Evolutionary conservation across 2,888 invertebrate species (phyloP).

Genomic region (Ecliptopera silaceata): DNA sequence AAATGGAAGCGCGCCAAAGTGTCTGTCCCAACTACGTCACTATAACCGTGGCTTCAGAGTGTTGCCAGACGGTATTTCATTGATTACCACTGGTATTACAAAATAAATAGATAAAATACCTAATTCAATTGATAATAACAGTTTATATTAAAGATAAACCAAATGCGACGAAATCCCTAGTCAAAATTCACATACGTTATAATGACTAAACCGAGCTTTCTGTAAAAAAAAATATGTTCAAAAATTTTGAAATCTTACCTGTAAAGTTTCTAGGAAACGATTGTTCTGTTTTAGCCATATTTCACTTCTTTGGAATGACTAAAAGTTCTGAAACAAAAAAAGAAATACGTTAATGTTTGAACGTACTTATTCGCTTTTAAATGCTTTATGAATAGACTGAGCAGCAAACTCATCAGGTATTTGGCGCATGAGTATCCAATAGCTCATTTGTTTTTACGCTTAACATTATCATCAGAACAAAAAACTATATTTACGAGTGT

Average conservation of each 20-base stretch:
- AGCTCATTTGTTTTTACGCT: not conserved
- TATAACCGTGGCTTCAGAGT: constrained; percentile 16
- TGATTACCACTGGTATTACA: not conserved
- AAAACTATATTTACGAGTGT: not conserved
- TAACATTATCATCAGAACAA: not conserved
- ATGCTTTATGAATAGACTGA: not conserved
- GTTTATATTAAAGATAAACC: too few species aligned
- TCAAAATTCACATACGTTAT: too few species aligned
- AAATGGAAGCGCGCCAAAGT: constrained; percentile 64
- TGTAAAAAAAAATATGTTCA: too few species aligned
- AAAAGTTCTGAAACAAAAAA: constrained; percentile 57
- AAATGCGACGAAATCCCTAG: too few species aligned
- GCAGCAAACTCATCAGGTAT: not conserved
- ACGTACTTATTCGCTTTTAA: not conserved
- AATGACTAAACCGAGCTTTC: too few species aligned
- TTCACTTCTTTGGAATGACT: constrained; percentile 62
- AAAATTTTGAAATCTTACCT: constrained; percentile 52
- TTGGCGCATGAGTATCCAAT: not conserved
- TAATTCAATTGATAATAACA: too few species aligned
- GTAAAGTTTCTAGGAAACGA: constrained; percentile 79
- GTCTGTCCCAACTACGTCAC: constrained; percentile 38
- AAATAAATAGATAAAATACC: too few species aligned
- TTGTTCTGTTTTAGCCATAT: constrained; percentile 79
- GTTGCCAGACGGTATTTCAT: constrained; percentile 39
- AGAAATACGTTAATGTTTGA: constrained; percentile 22